Percentiles rank a stretch among this genome's conserved stretches.
These are phyloP conservation scores for Melanaphis sacchari DNA, from an alignment of 1,140 invertebrate species.

Conservation along the genomic window DNA sequence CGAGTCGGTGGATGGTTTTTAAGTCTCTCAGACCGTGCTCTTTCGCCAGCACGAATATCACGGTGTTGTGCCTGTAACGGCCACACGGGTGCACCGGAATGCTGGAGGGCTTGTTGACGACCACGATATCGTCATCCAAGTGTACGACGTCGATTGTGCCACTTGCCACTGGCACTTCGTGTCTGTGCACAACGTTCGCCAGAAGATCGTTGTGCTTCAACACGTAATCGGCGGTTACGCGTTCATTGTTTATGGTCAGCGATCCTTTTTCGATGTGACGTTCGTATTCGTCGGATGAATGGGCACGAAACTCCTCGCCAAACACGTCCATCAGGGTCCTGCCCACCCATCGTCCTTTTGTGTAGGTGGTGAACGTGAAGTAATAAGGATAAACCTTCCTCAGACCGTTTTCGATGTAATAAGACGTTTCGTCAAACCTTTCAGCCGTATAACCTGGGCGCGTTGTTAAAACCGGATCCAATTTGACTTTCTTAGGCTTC, in stretches of 20 bases:
- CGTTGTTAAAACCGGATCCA: slow-evolving; percentile 41
- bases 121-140: slow-evolving; percentile 96
- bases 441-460: slow-evolving; percentile 90
- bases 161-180: slow-evolving; percentile 95
- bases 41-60: slow-evolving; percentile 95
- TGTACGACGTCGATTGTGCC: slow-evolving; percentile 93
- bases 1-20: slow-evolving; percentile 88
- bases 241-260: slow-evolving; percentile 93
- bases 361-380: slow-evolving; percentile 96
- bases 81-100: slow-evolving; percentile 94
- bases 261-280: slow-evolving; percentile 88
- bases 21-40: slow-evolving; percentile 94
- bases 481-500: background rate
- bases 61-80: slow-evolving; percentile 93
- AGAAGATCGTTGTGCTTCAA: slow-evolving; percentile 94
- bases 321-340: slow-evolving; percentile 94
- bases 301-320: slow-evolving; percentile 89
- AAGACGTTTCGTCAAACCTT: slow-evolving; percentile 91
- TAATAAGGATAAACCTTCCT: slow-evolving; percentile 99
- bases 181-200: slow-evolving; percentile 94
- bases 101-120: slow-evolving; percentile 99
- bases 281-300: slow-evolving; percentile 90
- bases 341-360: slow-evolving; percentile 96
- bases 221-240: slow-evolving; percentile 88
- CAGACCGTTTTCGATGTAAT: slow-evolving; percentile 96